Percentiles rank a stretch among this genome's conserved stretches.
Evolutionary conservation across 2,888 invertebrate genomes (phyloP).

Genomic region (Hyposoter didymator): DNA sequence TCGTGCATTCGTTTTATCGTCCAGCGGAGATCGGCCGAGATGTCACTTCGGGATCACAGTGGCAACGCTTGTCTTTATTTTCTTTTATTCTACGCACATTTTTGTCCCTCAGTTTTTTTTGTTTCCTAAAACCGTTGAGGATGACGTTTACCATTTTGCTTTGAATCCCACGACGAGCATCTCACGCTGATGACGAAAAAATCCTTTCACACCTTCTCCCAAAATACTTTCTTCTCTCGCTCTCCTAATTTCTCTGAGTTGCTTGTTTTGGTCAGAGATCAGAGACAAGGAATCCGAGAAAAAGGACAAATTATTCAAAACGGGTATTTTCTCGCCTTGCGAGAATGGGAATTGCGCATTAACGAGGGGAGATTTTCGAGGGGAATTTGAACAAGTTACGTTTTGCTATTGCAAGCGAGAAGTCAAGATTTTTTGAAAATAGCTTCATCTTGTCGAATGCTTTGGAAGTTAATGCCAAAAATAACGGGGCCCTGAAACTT

Average conservation of each 20-base stretch:
- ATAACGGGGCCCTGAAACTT: not conserved
- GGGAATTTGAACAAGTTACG: slow-evolving; percentile 41
- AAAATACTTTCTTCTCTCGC: not conserved
- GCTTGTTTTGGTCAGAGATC: not conserved
- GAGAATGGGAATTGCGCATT: slow-evolving; percentile 37
- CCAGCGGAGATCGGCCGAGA: slow-evolving; percentile 56
- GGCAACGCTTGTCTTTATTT: slow-evolving; percentile 18
- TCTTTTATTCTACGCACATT: slow-evolving; percentile 23
- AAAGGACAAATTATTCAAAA: slow-evolving; percentile 35
- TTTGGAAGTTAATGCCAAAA: not conserved
- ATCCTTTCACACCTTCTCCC: slow-evolving; percentile 46
- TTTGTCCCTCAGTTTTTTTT: slow-evolving; percentile 22
- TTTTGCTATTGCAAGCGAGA: slow-evolving; percentile 19
- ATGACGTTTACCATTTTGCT: slow-evolving; percentile 34
- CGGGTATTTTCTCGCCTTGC: slow-evolving; percentile 12
- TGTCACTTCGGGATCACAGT: slow-evolving; percentile 55
- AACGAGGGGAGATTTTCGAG: slow-evolving; percentile 8
- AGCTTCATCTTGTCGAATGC: slow-evolving; percentile 33
- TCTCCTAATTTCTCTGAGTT: not conserved
- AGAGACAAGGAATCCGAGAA: slow-evolving; percentile 25
- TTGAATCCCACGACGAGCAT: slow-evolving; percentile 3
- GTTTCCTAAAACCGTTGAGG: not conserved
- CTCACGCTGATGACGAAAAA: slow-evolving; percentile 30
- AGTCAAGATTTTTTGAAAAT: slow-evolving; percentile 41
- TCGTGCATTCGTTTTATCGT: slow-evolving; percentile 60